Evolutionary conservation across 1,140 invertebrate species (phyloP), one percentile per base, ranked within the genome.

Genomic region (Pseudomyrmex dendroicus): DNA sequence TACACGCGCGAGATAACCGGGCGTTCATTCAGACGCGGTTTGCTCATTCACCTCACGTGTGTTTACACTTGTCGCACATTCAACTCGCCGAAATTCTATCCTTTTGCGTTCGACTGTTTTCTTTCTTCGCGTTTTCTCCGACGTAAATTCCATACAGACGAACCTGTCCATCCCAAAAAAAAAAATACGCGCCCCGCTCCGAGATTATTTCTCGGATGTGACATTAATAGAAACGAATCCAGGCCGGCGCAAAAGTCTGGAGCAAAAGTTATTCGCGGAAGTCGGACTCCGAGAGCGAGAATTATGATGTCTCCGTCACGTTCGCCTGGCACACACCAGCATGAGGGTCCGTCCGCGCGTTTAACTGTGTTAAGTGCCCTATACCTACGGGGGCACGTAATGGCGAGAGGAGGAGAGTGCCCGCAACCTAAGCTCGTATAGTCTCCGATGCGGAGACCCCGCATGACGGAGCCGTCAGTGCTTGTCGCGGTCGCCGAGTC

Each of bases 321-420:
- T 77, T 35, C 46, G 52, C 62, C 25, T 25, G 63, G 73, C 61
- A 48, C 74, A 70, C 83, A 85, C 57, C 63, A 57, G 67, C 87
- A 62, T 59, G 84, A 89, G 87, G 87, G 87, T 86, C 80, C 73
- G 70, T 63, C 54, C 17, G 20, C 35, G 35, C 35, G 22, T 82
- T 89, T 88, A 89, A 89, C 86, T 84, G 73, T 66, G 82, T 83
- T 76, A 83, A 83, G 68, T 82, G 54, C 76, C 54, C 66, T 50
- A 12, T 72, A 82, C 59, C 78, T 82, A 82, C 70, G 48, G 57
- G 66, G 56, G 46, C 54, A 50, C 46, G 25, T n/a, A 12, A 82
- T 25, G 35, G 48, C 59, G 59, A 74, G 72, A 50, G 61, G 25
- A 82, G 78, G 48, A 82, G 78, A 63, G 9, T 17, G 35, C 35